These are phyloP conservation scores for Nudaria mundana DNA, from an alignment of 2,888 invertebrate genomes.

Conservation along the genomic window DNA sequence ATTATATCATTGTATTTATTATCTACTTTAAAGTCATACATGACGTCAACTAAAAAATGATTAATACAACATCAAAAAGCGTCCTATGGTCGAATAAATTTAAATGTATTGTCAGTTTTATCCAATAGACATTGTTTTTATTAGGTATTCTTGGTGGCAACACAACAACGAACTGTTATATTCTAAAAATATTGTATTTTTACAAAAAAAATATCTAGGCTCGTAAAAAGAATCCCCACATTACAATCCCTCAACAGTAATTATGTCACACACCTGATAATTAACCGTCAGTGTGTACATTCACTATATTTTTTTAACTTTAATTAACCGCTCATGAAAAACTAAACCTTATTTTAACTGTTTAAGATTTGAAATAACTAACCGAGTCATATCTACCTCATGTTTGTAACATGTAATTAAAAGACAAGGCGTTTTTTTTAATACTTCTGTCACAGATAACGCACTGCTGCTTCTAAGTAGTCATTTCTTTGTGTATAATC, in stretches of 20 bases:
- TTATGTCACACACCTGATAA: constrained; percentile 62
- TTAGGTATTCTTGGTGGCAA: constrained; percentile 11
- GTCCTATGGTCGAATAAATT: no score
- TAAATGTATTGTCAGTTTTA: no score
- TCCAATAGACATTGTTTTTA: no score
- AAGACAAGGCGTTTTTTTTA: constrained; percentile 50
- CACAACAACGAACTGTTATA: constrained; percentile 22
- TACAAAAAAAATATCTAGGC: constrained; percentile 38
- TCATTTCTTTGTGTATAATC: constrained; percentile 42
- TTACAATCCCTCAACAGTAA: constrained; percentile 43
- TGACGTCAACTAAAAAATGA: no score
- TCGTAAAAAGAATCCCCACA: constrained; percentile 36
- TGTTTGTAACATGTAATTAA: constrained; percentile 47
- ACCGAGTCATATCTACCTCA: constrained; percentile 21
- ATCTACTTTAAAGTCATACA: no score
- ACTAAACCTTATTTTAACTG: constrained; percentile 35
- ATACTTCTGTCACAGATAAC: constrained; percentile 50
- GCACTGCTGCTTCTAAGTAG: constrained; percentile 40
- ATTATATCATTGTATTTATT: no score
- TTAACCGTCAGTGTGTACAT: constrained; percentile 47
- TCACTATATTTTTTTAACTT: constrained; percentile 46
- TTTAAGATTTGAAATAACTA: constrained; percentile 33
- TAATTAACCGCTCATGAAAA: constrained; percentile 34
- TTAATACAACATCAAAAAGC: no score
- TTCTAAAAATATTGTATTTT: constrained; percentile 32